Evolutionary conservation across 2,888 invertebrate species (phyloP), one percentile per base, ranked within the genome.

Genomic region (Ectemnius lituratus): DNA sequence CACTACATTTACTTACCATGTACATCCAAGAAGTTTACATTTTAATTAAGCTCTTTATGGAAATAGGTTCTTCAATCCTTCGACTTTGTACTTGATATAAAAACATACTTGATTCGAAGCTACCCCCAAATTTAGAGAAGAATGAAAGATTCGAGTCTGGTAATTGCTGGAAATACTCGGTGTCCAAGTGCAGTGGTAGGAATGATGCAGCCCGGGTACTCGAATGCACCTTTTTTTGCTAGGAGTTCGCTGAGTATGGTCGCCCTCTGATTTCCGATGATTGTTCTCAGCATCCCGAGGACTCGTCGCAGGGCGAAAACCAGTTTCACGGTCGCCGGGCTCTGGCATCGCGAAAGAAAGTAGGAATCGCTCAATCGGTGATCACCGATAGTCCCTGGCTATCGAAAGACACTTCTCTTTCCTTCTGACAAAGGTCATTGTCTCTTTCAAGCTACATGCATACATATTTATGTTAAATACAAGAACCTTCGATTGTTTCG

Each of bases 311-410:
- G 37, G 37, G 37, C 37, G 37, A 80, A 79, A 80, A 80, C 80
- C 80, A 79, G 80, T 80, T 80, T 75, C 37, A 73, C 79, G 76
- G 75, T 72, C 73, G 76, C 68, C 72, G 59, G 23, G 23, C 23
- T 23, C 69, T 70, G 67, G 70, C 72, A 61, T 73, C 70, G 76
- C 62, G 80, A 80, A 75, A 76, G 76, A 70, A 79, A 79, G 74
- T 68, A 79, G 73, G 69, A 79, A 79, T 72, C 76, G 74, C 70
- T 79, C 76, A 72, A 80, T 80, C 73, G 73, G 69, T 49, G 73
- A 73, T 71, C 66, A 37, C 37, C 37, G 37, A 37, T 37, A 37
- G 37, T 37, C 37, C 4, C 8, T 11, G 16, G 52, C n/a, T 14
- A 14, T 52, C 52, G 52, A 13, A 13, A 52, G 52, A 57, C 67